Base-by-base conservation (phyloP, 2,113 vertebrate genomes). In the Collichthys lucidus region DNA sequence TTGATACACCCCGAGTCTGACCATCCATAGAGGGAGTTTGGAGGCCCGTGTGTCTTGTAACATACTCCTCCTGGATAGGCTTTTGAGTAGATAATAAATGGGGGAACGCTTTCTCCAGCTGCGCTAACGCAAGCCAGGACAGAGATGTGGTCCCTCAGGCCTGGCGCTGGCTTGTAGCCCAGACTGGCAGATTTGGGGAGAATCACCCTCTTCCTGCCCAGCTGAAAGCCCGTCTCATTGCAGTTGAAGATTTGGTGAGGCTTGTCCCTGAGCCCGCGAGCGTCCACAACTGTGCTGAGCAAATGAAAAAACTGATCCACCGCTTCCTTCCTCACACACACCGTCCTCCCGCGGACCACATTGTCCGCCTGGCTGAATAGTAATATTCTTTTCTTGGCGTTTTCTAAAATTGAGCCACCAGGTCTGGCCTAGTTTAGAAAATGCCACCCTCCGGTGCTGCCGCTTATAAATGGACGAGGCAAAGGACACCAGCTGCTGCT, bases 361-460 rank as follows among this genome's bases (percentile, higher is more conserved):
- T 22, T 87, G 80, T 93, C 90, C 5, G 89, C 89, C 89, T 19
- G 86, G 89, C 77, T 93, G 92, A 88, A 92, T 91, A 2, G 65
- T 84, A n/a, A 93, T 91, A 14, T 93, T 93, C 77, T 92, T 93
- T 67, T 91, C 92, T 80, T 93, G 92, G 0, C 92, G 83, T 40
- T 89, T 93, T 40, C 90, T 83, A 62, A 93, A 93, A 86, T 93
- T 93, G 61, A 92, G 90, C 92, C 92, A 93, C 92, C 92, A 93
- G 16, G 92, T 93, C 86, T 93, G 92, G 63, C 92, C 92, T 26
- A 93, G 78, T 79, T 93, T 93, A 26, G 91, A 93, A 60, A 92
- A 92, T 1, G 89, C 92, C 80, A 93, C 90, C 86, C 91, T 87
- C 12, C 91, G 80, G 78, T 93, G 89, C 81, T 90, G 91, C 75